Conservation (phyloP, 2,888 invertebrate species). For the Dasysyrphus tricinctus region DNA sequence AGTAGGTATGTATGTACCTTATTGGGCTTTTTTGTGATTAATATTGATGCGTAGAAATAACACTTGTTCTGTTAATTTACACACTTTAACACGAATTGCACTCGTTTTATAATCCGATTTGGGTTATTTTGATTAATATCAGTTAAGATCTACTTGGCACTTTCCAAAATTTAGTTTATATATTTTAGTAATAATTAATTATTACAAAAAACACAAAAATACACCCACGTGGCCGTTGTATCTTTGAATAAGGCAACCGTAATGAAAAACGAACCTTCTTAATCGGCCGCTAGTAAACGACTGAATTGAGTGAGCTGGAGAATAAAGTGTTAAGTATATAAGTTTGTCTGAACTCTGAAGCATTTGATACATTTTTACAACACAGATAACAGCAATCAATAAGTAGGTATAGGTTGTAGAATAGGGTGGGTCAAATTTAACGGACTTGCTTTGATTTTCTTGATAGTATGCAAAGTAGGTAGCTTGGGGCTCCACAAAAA, state of each 20-base stretch:
- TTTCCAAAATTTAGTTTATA: background rate
- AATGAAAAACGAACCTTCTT: constrained; percentile 53
- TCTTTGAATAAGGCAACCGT: constrained; percentile 56
- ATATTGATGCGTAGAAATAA: constrained; percentile 5
- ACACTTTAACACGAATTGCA: background rate
- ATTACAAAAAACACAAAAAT: constrained; percentile 17
- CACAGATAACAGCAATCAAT: background rate
- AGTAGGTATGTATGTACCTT: background rate
- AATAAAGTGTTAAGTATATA: constrained; percentile 21
- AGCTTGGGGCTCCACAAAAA: no score
- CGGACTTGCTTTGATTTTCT: no score
- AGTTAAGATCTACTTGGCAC: background rate
- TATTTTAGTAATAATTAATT: background rate
- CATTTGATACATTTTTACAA: background rate
- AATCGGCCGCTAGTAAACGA: constrained; percentile 64
- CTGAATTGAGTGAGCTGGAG: constrained; percentile 46
- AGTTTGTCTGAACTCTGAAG: background rate
- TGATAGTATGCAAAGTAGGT: no score
- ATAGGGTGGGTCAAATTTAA: no score
- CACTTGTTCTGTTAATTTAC: background rate
- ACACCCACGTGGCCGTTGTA: constrained; percentile 71
- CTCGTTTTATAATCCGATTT: background rate
- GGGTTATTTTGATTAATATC: background rate
- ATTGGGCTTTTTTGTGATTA: background rate
- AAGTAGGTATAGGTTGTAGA: no score